These are phyloP conservation scores for Hiodon alosoides DNA, from an alignment of 2,113 vertebrate species.

Conservation along the genomic window DNA sequence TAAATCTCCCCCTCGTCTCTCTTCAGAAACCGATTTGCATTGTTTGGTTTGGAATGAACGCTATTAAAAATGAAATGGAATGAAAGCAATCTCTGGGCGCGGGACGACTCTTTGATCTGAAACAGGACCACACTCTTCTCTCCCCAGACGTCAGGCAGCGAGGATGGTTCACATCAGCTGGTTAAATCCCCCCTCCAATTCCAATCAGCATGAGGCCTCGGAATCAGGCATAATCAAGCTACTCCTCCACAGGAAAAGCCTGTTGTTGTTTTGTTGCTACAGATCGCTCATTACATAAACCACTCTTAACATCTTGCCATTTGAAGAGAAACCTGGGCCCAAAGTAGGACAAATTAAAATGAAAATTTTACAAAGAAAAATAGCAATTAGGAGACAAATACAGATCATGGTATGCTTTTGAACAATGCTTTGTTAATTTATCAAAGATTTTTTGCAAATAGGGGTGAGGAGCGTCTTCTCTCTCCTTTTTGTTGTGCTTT, in stretches of 20 bases:
- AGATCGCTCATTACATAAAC: neutral
- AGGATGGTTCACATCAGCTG: neutral
- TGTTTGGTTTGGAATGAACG: neutral
- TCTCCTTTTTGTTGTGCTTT: too few relatives aligned
- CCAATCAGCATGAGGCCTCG: too few relatives aligned
- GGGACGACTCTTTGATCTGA: neutral
- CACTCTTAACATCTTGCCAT: neutral
- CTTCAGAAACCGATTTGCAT: slow-evolving; percentile 9
- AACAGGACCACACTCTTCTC: neutral
- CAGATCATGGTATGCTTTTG: too few relatives aligned
- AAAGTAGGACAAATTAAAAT: too few relatives aligned
- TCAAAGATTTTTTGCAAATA: too few relatives aligned
- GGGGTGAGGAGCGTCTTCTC: too few relatives aligned
- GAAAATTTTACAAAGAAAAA: too few relatives aligned
- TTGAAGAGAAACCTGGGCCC: neutral
- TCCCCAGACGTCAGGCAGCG: neutral
- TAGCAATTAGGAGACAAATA: too few relatives aligned
- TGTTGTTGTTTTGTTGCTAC: neutral
- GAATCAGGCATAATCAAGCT: too few relatives aligned
- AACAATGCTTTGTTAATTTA: too few relatives aligned
- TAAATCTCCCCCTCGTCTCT: neutral
- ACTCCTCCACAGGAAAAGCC: neutral
- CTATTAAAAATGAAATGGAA: neutral
- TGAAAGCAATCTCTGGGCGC: neutral
- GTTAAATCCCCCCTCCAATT: too few relatives aligned